phyloP scores from a whole-genome alignment of 2,888 invertebrate genomes.

The Anarsia innoxiella region DNA sequence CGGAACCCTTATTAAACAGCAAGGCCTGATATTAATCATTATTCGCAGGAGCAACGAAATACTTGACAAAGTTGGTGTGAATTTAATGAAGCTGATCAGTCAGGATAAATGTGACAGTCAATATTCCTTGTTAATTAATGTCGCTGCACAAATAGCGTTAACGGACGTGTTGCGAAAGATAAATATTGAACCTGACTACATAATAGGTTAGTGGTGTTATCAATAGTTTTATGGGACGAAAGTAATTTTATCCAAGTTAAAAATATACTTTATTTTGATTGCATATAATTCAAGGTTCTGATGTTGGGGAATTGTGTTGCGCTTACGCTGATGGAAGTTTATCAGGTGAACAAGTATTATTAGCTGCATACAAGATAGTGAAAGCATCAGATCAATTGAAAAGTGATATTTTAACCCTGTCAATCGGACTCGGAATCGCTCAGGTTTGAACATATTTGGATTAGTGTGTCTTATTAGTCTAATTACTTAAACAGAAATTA shows the following conservation, averaged over 20 bases:
- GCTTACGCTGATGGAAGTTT: constrained; percentile 91
- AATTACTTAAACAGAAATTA: not conserved
- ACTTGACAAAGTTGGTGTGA: not conserved
- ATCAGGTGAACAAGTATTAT: constrained; percentile 84
- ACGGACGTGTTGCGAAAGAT: constrained; percentile 19
- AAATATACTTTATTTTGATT: not conserved
- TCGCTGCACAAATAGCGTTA: constrained; percentile 20
- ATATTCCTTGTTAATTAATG: constrained; percentile 12
- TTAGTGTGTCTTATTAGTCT: not conserved
- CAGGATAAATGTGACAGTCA: not conserved
- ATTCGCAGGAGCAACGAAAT: not conserved
- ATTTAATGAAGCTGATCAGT: not conserved
- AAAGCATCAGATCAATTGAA: not conserved
- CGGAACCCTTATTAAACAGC: not conserved
- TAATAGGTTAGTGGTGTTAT: constrained; percentile 25
- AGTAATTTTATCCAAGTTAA: not conserved
- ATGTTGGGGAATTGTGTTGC: constrained; percentile 91
- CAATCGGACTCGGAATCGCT: not conserved
- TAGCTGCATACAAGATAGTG: constrained; percentile 77
- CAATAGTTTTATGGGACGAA: not conserved
- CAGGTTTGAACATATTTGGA: not conserved
- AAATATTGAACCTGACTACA: constrained; percentile 23
- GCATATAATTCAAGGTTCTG: constrained; percentile 77
- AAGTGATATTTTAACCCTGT: not conserved
- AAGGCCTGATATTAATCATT: not conserved